Percentiles rank a stretch among this genome's conserved stretches.
These are phyloP conservation scores for Campylorhamphus procurvoides DNA, from an alignment of 2,113 vertebrate species.

Conservation along the genomic window DNA sequence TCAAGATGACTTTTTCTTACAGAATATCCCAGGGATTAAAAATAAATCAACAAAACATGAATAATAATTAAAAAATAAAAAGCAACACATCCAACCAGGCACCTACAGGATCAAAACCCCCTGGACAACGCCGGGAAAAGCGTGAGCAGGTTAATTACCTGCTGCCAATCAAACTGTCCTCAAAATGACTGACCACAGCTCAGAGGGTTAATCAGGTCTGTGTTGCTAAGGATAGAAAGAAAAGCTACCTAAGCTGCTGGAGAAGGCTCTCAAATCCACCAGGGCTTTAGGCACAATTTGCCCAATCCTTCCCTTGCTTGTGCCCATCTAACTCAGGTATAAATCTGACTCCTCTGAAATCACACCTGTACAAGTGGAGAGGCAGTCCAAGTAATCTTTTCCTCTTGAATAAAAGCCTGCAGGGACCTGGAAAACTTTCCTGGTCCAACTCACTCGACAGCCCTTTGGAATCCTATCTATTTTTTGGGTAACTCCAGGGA, in stretches of 20 bases:
- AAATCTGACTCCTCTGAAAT: background rate
- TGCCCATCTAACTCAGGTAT: background rate
- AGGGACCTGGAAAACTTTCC: background rate
- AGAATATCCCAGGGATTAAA: background rate
- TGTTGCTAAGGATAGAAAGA: slow-evolving; percentile 86
- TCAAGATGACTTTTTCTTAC: background rate
- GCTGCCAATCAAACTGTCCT: slow-evolving; percentile 66
- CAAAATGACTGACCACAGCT: slow-evolving; percentile 56
- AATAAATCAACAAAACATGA: background rate
- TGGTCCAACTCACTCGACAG: background rate
- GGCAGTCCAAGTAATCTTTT: background rate
- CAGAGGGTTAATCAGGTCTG: slow-evolving; percentile 78
- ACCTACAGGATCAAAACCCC: background rate
- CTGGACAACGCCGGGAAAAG: background rate
- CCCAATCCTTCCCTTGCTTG: slow-evolving; percentile 18
- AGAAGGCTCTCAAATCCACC: slow-evolving; percentile 79
- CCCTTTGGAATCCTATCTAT: background rate
- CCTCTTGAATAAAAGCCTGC: background rate
- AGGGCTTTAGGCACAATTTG: slow-evolving; percentile 60
- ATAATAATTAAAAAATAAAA: background rate
- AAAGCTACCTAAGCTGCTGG: slow-evolving; percentile 87
- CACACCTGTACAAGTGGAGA: background rate
- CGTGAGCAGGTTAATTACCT: background rate
- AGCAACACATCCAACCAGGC: background rate
- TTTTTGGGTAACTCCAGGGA: background rate